phyloP scores from a whole-genome alignment of 2,797 vertebrate species.

The Sebastes glaucus region DNA sequence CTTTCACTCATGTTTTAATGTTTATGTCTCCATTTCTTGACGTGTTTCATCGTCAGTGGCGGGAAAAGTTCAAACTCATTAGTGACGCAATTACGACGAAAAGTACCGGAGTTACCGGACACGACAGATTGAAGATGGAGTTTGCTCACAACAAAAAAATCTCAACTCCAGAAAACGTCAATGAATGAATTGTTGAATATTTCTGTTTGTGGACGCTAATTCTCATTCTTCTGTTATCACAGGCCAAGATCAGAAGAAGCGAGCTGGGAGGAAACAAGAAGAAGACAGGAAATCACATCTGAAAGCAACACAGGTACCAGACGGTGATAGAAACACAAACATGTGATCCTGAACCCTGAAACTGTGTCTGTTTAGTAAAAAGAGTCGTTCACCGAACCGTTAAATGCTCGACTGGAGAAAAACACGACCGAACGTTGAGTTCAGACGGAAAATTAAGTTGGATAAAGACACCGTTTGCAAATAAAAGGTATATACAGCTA shows the following conservation, averaged over 20 bases:
- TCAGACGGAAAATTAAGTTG: too few species aligned
- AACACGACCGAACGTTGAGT: too few species aligned
- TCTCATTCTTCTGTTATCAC: neutral
- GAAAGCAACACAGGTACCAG: neutral
- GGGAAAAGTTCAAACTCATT: constrained; percentile 10
- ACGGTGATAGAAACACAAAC: neutral
- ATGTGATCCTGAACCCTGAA: neutral
- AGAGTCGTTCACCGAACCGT: accelerated
- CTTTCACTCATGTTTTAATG: neutral
- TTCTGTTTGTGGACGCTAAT: neutral
- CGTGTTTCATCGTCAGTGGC: neutral
- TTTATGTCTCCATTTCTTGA: neutral
- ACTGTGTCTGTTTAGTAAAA: too few species aligned
- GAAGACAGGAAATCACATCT: neutral
- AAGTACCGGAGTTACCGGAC: neutral
- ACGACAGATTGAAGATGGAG: too few species aligned
- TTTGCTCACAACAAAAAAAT: neutral
- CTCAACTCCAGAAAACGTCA: neutral
- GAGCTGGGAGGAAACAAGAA: neutral
- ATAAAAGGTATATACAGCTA: too few species aligned
- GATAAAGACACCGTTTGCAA: too few species aligned
- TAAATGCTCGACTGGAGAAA: too few species aligned
- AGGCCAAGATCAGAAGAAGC: neutral
- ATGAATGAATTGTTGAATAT: neutral
- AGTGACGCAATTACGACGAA: neutral